phyloP scores from a whole-genome alignment of 2,888 invertebrate species.

The Cephus spinipes region DNA sequence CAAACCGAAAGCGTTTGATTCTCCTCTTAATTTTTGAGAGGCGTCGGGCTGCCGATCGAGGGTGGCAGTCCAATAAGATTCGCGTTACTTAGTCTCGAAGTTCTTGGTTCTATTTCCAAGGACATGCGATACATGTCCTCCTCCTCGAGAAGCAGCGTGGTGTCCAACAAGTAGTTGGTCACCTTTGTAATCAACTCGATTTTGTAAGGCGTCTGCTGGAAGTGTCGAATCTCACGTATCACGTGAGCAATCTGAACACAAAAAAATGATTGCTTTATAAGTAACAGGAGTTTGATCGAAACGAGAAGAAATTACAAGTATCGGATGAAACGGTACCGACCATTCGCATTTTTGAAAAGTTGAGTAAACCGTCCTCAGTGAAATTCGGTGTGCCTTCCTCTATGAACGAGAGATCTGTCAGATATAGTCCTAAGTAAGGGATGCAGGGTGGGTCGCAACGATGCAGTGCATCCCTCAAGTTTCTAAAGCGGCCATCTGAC shows the following conservation, averaged over 20 bases:
- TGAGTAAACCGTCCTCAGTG: slow-evolving; percentile 88
- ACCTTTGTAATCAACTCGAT: slow-evolving; percentile 88
- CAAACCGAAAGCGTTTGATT: background rate
- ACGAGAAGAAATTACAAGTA: background rate
- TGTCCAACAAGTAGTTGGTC: slow-evolving; percentile 83
- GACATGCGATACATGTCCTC: slow-evolving; percentile 85
- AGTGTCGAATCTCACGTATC: slow-evolving; percentile 90
- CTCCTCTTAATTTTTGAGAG: slow-evolving; percentile 19
- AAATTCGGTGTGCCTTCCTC: slow-evolving; percentile 94
- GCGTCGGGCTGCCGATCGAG: slow-evolving; percentile 39
- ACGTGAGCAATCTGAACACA: slow-evolving; percentile 87
- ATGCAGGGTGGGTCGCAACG: slow-evolving; percentile 91
- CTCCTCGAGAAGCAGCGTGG: slow-evolving; percentile 81
- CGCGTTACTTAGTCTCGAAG: slow-evolving; percentile 70
- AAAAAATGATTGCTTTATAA: slow-evolving; percentile 24
- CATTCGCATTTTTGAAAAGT: slow-evolving; percentile 97
- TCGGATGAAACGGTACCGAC: slow-evolving; percentile 65
- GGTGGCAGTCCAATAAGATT: slow-evolving; percentile 51
- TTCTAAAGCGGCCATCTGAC: slow-evolving; percentile 89
- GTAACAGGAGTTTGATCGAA: background rate
- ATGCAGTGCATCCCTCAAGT: slow-evolving; percentile 87
- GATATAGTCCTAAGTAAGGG: slow-evolving; percentile 88
- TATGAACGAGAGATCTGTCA: slow-evolving; percentile 91
- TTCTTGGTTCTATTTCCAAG: slow-evolving; percentile 86
- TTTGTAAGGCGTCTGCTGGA: slow-evolving; percentile 92